These are phyloP conservation scores for Chloromyia formosa DNA, from an alignment of 2,888 invertebrate genomes.

Conservation along the genomic window DNA sequence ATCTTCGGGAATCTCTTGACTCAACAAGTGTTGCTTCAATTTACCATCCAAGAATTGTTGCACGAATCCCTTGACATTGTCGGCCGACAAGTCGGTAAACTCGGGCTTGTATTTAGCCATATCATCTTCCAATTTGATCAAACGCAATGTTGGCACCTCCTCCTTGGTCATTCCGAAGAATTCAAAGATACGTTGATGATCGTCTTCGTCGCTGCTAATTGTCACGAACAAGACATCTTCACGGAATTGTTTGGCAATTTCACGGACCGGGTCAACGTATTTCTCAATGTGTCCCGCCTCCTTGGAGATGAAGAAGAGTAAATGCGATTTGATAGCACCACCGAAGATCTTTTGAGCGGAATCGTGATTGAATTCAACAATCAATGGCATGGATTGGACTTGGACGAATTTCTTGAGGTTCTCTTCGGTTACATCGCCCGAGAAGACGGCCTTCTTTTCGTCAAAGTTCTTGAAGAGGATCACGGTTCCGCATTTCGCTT, in stretches of 20 bases:
- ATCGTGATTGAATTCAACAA: conserved; percentile 97
- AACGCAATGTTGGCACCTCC: conserved; percentile 88
- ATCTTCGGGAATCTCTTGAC: conserved; percentile 93
- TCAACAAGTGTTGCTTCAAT: conserved; percentile 93
- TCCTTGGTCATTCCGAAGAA: conserved; percentile 98
- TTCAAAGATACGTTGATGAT: conserved; percentile 96
- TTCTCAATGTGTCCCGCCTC: conserved; percentile 85
- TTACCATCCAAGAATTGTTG: conserved; percentile 89
- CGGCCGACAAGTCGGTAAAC: conserved; percentile 57
- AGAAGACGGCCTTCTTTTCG: conserved; percentile 79
- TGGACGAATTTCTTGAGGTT: conserved; percentile 83
- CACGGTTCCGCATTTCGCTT: conserved; percentile 80
- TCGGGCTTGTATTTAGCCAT: conserved; percentile 98
- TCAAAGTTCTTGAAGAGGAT: conserved; percentile 96
- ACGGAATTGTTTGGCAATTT: conserved; percentile 88
- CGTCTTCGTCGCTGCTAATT: conserved; percentile 93
- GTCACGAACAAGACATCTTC: conserved; percentile 94
- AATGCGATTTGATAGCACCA: conserved; percentile 96
- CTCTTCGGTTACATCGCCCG: conserved; percentile 74
- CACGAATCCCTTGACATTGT: conserved; percentile 75
- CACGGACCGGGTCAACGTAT: conserved; percentile 78
- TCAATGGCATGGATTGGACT: conserved; percentile 84
- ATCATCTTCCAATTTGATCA: conserved; percentile 95
- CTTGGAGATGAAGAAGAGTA: conserved; percentile 94
- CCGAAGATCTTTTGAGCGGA: conserved; percentile 98